Evolutionary conservation across 2,888 invertebrate species (phyloP).

Genomic region (Laothoe populi): DNA sequence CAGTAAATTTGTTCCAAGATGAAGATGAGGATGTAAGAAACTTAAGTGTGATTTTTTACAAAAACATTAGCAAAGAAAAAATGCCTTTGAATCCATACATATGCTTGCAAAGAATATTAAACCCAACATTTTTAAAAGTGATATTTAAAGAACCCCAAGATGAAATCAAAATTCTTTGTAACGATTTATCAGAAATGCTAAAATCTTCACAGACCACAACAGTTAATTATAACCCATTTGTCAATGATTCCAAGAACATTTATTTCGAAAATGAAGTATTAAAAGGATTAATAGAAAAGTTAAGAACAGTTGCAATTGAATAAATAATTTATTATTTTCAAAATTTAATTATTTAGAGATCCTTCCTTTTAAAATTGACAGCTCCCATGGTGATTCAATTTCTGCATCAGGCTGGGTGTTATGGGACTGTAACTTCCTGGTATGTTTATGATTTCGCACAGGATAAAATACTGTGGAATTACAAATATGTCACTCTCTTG

Average conservation of each 20-base stretch:
- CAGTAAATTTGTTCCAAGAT: constrained; percentile 80
- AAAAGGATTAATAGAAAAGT: constrained; percentile 33
- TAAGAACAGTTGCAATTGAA: constrained; percentile 28
- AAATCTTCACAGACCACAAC: constrained; percentile 42
- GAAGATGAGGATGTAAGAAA: constrained; percentile 81
- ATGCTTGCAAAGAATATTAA: constrained; percentile 60
- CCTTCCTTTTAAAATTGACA: too few species aligned
- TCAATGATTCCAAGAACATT: constrained; percentile 76
- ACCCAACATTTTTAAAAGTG: constrained; percentile 51
- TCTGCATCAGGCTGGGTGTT: too few species aligned
- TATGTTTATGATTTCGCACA: too few species aligned
- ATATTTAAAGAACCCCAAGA: constrained; percentile 45
- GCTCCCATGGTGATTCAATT: too few species aligned
- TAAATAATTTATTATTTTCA: constrained; percentile 12
- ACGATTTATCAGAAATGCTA: constrained; percentile 49
- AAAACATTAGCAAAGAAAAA: constrained; percentile 45
- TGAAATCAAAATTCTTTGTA: constrained; percentile 47
- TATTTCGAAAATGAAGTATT: constrained; percentile 76
- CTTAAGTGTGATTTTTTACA: constrained; percentile 62
- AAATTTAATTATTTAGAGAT: constrained; percentile 5
- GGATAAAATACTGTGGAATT: too few species aligned
- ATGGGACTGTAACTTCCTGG: too few species aligned
- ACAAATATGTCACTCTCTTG: too few species aligned
- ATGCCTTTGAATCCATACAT: constrained; percentile 59
- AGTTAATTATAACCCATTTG: constrained; percentile 79